Percentiles rank a stretch among this genome's conserved stretches.
Evolutionary conservation across 2,797 vertebrate genomes (phyloP).

Genomic region (Myiotriccus ornatus): DNA sequence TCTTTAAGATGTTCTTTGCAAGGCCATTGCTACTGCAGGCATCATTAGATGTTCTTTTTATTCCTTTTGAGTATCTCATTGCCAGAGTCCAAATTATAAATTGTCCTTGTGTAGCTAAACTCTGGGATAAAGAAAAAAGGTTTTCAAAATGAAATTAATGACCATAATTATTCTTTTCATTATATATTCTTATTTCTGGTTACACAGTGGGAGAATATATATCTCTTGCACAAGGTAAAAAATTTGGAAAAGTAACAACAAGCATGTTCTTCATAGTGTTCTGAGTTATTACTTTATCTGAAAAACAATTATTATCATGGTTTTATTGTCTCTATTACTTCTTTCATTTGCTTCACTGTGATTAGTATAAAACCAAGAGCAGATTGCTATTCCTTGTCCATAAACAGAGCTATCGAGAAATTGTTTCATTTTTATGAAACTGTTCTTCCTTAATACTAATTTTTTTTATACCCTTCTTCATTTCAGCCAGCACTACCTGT

Average conservation of each 20-base stretch:
- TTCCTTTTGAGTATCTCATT: not conserved
- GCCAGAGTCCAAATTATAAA: not conserved
- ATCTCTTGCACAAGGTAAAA: not conserved
- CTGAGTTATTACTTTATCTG: not conserved
- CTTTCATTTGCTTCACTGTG: not conserved
- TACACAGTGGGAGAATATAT: not conserved
- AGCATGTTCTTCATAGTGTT: not conserved
- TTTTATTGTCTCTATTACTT: not conserved
- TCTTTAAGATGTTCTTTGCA: not conserved
- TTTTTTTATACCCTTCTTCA: not conserved
- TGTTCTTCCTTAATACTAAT: not conserved
- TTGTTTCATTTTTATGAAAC: not conserved
- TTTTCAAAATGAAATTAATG: conserved; percentile 19
- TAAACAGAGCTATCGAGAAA: not conserved
- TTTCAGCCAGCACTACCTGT: not conserved
- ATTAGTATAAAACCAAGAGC: not conserved
- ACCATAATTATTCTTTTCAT: not conserved
- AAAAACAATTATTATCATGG: not conserved
- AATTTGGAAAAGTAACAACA: not conserved
- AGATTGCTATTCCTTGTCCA: not conserved
- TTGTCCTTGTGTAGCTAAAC: not conserved
- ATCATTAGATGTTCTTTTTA: not conserved
- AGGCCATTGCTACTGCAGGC: not conserved
- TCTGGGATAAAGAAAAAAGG: not conserved
- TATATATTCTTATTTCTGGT: not conserved